Evolutionary conservation across 2,888 invertebrate species (phyloP).

Genomic region (Pristionchus entomophagus): DNA sequence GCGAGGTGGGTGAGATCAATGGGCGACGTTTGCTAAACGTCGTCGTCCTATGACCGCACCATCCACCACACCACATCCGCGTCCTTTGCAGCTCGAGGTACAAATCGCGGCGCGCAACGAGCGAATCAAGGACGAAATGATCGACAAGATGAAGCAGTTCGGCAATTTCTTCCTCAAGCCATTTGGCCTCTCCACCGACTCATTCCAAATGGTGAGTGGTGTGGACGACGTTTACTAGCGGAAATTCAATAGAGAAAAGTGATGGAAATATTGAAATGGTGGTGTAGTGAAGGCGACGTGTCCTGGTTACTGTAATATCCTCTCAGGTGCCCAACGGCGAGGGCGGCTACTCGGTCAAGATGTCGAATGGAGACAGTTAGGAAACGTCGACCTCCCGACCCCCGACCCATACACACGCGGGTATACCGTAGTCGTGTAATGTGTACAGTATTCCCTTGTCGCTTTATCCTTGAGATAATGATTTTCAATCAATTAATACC

Average conservation of each 20-base stretch:
- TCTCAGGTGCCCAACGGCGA: conserved; percentile 58
- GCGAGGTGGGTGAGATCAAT: conserved; percentile 40
- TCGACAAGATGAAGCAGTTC: conserved; percentile 68
- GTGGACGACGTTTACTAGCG: not conserved
- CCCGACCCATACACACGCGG: not conserved
- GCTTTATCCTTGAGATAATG: not conserved
- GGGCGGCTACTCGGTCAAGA: conserved; percentile 70
- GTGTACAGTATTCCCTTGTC: not conserved
- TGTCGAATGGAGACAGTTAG: conserved; percentile 57
- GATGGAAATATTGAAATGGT: not conserved
- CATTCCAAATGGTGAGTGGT: conserved; percentile 63
- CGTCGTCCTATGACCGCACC: not conserved
- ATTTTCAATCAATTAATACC: no score
- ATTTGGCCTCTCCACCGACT: conserved; percentile 71
- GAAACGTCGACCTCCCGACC: not conserved
- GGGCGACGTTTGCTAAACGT: not conserved
- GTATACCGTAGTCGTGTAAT: conserved; percentile 1
- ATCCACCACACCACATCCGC: not conserved
- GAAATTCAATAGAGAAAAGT: no score
- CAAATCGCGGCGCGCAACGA: conserved; percentile 60
- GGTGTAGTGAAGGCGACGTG: not conserved
- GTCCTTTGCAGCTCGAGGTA: conserved; percentile 45
- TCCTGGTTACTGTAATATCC: not conserved
- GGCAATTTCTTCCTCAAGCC: conserved; percentile 65
- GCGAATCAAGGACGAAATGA: conserved; percentile 66